Percentiles rank a stretch among this genome's conserved stretches.
Evolutionary conservation across 1,140 invertebrate species (phyloP).

Genomic region (Limonius californicus): DNA sequence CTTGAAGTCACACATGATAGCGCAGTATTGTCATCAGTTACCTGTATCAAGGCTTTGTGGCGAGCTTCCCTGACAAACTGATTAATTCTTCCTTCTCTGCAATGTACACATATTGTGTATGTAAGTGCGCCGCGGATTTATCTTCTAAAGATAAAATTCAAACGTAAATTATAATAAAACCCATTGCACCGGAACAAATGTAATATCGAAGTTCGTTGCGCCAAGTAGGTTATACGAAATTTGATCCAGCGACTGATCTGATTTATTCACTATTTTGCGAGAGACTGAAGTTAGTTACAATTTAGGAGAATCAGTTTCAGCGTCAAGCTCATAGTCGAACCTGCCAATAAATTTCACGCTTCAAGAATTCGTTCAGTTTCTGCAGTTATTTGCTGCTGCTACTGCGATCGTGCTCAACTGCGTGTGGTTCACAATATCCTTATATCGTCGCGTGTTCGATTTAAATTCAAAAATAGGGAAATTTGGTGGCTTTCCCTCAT

Average conservation of each 20-base stretch:
- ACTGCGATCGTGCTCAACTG: constrained; percentile 9
- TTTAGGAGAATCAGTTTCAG: constrained; percentile 38
- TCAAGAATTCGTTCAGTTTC: constrained; percentile 22
- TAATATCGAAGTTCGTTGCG: constrained; percentile 7
- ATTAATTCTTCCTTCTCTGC: background rate
- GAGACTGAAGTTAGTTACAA: constrained; percentile 34
- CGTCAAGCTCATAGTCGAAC: constrained; percentile 25
- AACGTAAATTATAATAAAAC: no score
- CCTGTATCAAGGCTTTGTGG: background rate
- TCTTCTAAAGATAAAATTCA: no score
- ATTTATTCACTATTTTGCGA: constrained; percentile 36
- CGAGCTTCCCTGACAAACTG: background rate
- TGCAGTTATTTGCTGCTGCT: constrained; percentile 21
- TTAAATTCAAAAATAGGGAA: constrained; percentile 10
- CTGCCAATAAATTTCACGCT: constrained; percentile 33
- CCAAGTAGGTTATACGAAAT: constrained; percentile 19
- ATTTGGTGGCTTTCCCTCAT: constrained; percentile 6
- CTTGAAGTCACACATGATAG: constrained; percentile 22
- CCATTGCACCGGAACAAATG: background rate
- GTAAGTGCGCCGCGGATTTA: no score
- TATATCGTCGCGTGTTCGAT: constrained; percentile 10
- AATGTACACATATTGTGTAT: no score
- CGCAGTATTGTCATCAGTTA: constrained; percentile 22
- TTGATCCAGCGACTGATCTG: constrained; percentile 27
- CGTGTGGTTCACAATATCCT: constrained; percentile 13